These are phyloP conservation scores for Urophycis tenuis DNA, from an alignment of 2,797 vertebrate genomes.

Conservation along the genomic window DNA sequence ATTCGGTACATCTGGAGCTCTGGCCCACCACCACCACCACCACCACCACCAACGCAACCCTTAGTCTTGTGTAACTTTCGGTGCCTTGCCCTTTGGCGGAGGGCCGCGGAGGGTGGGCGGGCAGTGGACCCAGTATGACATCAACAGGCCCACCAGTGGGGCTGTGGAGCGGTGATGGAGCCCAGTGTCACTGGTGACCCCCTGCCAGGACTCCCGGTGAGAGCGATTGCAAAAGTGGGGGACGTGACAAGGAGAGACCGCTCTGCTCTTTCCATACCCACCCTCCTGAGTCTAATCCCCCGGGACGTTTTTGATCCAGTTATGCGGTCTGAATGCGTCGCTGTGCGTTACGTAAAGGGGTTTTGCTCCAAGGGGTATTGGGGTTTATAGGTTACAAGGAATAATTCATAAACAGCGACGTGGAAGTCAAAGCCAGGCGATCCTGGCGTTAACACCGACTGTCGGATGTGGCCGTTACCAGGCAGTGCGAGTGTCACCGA, in stretches of 20 bases:
- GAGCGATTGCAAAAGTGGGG: not conserved
- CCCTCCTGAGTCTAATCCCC: not conserved
- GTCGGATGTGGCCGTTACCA: not conserved
- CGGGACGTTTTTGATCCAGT: not conserved
- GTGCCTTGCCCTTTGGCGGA: not conserved
- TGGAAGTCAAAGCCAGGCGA: not conserved
- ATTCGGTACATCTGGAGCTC: not conserved
- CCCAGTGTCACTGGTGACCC: not conserved
- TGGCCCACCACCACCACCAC: not conserved
- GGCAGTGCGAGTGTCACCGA: not conserved
- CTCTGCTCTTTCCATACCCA: not conserved
- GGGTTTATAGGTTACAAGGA: not conserved
- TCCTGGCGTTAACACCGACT: not conserved
- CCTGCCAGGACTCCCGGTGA: not conserved
- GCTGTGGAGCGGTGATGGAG: not conserved
- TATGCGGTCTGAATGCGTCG: not conserved
- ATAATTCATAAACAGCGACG: not conserved
- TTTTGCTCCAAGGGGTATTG: not conserved
- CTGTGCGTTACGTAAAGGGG: not conserved
- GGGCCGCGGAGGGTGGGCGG: slow-evolving; percentile 15
- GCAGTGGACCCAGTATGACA: slow-evolving; percentile 14
- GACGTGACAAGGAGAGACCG: not conserved
- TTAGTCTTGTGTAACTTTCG: not conserved
- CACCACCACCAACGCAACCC: not conserved
- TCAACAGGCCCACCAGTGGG: not conserved